Conservation (phyloP, 2,797 vertebrate species). For the Meriones psammophilus region DNA sequence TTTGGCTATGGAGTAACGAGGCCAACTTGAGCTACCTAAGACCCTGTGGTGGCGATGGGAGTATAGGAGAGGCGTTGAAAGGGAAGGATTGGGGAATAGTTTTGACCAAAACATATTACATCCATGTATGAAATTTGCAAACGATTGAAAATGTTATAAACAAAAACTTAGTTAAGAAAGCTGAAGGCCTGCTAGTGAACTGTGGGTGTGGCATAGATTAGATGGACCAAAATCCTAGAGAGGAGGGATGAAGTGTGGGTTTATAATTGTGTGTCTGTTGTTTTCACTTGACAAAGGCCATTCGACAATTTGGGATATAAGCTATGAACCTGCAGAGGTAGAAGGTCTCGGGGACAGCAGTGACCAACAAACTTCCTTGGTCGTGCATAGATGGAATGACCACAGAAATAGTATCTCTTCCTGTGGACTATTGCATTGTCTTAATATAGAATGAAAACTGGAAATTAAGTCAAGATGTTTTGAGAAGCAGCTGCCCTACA, state of each 20-base stretch:
- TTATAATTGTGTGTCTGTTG: too few relatives aligned
- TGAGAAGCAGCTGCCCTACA: not conserved
- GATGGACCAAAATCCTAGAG: not conserved
- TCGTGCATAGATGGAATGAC: not conserved
- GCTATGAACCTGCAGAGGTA: not conserved
- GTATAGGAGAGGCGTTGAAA: not conserved
- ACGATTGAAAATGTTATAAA: not conserved
- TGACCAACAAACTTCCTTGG: not conserved
- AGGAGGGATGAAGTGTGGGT: not conserved
- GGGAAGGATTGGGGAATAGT: not conserved
- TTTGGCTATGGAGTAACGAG: not conserved
- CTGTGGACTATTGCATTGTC: not conserved
- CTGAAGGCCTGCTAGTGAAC: not conserved
- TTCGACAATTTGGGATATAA: not conserved
- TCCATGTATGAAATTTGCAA: not conserved
- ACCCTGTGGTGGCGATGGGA: not conserved
- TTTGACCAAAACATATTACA: not conserved
- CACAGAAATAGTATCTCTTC: not conserved
- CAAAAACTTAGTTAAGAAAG: not conserved
- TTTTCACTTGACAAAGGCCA: not conserved
- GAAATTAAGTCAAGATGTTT: constrained; percentile 9
- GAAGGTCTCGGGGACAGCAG: not conserved
- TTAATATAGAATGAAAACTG: not conserved
- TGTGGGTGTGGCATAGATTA: not conserved
- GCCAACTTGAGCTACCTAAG: not conserved